phyloP scores from a whole-genome alignment of 2,113 vertebrate genomes.

The Bufo bufo region DNA sequence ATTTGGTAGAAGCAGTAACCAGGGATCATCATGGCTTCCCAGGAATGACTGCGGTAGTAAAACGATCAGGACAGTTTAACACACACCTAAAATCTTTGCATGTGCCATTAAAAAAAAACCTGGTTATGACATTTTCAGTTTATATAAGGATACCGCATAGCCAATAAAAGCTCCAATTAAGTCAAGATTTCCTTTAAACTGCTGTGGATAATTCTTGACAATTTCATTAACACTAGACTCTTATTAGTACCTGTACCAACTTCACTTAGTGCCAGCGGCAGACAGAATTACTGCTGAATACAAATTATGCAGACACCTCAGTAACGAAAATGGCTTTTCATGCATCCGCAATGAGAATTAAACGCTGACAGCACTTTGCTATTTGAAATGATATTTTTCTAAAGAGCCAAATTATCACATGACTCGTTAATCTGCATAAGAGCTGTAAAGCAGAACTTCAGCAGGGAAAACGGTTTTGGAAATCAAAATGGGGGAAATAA shows the following conservation, averaged over 20 bases:
- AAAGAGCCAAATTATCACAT: constrained; percentile 57
- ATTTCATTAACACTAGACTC: constrained; percentile 59
- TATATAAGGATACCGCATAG: constrained; percentile 54
- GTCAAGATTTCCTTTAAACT: constrained; percentile 59
- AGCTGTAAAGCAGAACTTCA: constrained; percentile 44
- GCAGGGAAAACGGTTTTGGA: constrained; percentile 31
- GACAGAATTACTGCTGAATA: constrained; percentile 58
- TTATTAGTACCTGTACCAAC: constrained; percentile 59
- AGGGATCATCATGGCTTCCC: background rate
- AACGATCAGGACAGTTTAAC: constrained; percentile 27
- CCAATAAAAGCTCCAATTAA: constrained; percentile 59
- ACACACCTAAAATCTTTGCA: constrained; percentile 44
- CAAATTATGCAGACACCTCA: constrained; percentile 58
- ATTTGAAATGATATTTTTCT: constrained; percentile 60
- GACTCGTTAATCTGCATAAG: constrained; percentile 54
- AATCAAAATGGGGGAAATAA: constrained; percentile 1
- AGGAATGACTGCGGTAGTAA: constrained; percentile 28
- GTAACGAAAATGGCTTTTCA: constrained; percentile 57
- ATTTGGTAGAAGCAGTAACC: too few species aligned
- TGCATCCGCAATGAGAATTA: constrained; percentile 58
- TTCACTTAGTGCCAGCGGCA: constrained; percentile 56
- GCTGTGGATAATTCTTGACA: constrained; percentile 59
- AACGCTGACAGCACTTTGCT: constrained; percentile 58
- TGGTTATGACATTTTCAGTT: constrained; percentile 45
- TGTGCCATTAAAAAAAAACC: constrained; percentile 24